Evolutionary conservation across 2,113 vertebrate species (phyloP), one percentile per base, ranked within the genome.

Genomic region (Phodopus roborovskii): DNA sequence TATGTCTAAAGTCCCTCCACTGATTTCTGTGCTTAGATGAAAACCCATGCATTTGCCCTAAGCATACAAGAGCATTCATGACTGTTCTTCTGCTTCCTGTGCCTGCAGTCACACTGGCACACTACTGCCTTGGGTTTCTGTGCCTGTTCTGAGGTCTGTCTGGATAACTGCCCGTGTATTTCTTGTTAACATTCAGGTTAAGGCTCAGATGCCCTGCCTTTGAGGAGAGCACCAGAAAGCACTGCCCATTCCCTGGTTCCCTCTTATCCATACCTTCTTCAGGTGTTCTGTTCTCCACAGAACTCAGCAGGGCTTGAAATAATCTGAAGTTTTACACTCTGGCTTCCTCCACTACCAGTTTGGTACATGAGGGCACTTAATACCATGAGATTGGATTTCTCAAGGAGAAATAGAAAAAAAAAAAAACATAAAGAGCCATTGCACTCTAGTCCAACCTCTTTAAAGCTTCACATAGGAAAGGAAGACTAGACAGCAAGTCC

Each of bases 391-490:
- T 36, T 58, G 17, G 7, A 79, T 90, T 94, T 96, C 84, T 96
- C 77, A 91, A 92, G 26, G 81, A 95, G 68, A 95, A 83, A 79
- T 60, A 77, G 75, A 39, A 70, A 73, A 73, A 75, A 86, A 79
- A 45, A 45, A 45, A 45, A 45, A 3, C 45, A 45, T 3, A 45
- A 45, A 45, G 45, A 45, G 45, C 45, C 45, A 45, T 45, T 45
- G 30, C 6, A 33, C 0, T 36, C n/a, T 74, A 58, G 58, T 30
- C 73, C 30, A 45, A 3, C 39, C 53, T 68, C 45, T 88, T 94
- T 64, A 95, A 95, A 84, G n/a, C 56, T 30, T 48, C 58, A 90
- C 26, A n/a, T 62, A 90, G 66, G 88, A 96, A 90, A 60, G 39
- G 75, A 66, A 24, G 50, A 62, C 30, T 39, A 17, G 5, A 71